phyloP scores from a whole-genome alignment of 2,797 vertebrate genomes.

The Aselliscus stoliczkanus region DNA sequence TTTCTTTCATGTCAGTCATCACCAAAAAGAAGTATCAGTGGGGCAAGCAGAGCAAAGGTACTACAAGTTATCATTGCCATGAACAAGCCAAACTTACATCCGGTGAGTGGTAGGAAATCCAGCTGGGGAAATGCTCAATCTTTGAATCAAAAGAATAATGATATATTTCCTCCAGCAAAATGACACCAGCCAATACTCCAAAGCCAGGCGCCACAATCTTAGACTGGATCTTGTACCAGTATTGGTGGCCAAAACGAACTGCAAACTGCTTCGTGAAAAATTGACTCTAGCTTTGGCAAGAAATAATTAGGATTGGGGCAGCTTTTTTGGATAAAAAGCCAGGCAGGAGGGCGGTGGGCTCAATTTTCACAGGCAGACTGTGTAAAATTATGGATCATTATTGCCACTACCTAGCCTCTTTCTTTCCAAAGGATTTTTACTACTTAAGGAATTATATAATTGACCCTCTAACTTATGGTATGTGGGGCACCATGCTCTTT shows the following conservation, averaged over 20 bases:
- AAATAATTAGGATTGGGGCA: slow-evolving; percentile 40
- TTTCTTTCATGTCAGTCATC: background rate
- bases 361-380: background rate
- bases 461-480: background rate
- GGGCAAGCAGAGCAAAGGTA: background rate
- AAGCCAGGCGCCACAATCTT: slow-evolving; percentile 12
- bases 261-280: slow-evolving; percentile 43
- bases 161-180: slow-evolving; percentile 42
- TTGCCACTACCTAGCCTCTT: background rate
- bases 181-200: background rate
- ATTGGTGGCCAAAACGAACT: slow-evolving; percentile 25
- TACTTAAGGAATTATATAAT: slow-evolving; percentile 13
- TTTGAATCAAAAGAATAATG: slow-evolving; percentile 14
- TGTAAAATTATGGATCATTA: background rate
- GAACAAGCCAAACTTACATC: background rate
- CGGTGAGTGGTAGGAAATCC: background rate
- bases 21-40: background rate
- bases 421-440: background rate
- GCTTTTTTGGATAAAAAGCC: background rate
- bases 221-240: slow-evolving; percentile 35
- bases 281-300: slow-evolving; percentile 9
- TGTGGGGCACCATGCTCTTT: slow-evolving; percentile 4
- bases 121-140: background rate
- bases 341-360: background rate
- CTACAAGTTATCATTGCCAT: background rate